These are phyloP conservation scores for Beris chalybata DNA, from an alignment of 2,888 invertebrate species.

Conservation along the genomic window DNA sequence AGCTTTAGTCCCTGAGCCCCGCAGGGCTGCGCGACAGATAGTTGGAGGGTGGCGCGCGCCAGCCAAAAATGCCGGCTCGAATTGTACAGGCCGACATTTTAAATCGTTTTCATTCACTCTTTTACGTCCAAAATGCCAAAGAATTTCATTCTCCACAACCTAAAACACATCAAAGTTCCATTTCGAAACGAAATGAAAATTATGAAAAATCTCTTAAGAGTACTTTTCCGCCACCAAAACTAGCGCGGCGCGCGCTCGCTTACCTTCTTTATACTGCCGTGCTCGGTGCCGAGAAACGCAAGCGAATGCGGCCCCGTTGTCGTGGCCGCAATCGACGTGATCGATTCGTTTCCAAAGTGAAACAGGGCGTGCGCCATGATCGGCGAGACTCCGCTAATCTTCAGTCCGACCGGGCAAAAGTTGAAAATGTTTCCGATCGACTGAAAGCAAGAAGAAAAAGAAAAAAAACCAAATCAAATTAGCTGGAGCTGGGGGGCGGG, in stretches of 20 bases:
- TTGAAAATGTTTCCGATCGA: conserved; percentile 87
- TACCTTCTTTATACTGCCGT: conserved; percentile 85
- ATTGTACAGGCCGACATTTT: too few species aligned
- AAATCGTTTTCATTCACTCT: too few species aligned
- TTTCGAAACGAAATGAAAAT: too few species aligned
- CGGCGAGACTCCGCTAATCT: conserved; percentile 87
- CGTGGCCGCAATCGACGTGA: conserved; percentile 84
- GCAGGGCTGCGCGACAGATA: too few species aligned
- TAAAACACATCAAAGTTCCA: too few species aligned
- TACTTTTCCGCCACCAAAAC: too few species aligned
- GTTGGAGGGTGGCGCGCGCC: too few species aligned
- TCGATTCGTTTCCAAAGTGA: conserved; percentile 76
- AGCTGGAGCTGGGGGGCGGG: not conserved
- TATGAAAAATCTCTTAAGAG: too few species aligned
- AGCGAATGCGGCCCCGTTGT: conserved; percentile 90
- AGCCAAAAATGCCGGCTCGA: too few species aligned
- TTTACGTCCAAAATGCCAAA: too few species aligned
- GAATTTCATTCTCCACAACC: too few species aligned
- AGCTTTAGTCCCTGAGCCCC: too few species aligned
- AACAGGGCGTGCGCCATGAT: conserved; percentile 76
- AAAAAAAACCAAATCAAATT: not conserved
- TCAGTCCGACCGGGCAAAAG: conserved; percentile 89
- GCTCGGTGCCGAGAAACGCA: conserved; percentile 88
- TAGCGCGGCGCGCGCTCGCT: not conserved
- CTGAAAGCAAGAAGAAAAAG: conserved; percentile 48